Conservation (phyloP, 2,888 invertebrate species). For the Epicampocera succincta region DNA sequence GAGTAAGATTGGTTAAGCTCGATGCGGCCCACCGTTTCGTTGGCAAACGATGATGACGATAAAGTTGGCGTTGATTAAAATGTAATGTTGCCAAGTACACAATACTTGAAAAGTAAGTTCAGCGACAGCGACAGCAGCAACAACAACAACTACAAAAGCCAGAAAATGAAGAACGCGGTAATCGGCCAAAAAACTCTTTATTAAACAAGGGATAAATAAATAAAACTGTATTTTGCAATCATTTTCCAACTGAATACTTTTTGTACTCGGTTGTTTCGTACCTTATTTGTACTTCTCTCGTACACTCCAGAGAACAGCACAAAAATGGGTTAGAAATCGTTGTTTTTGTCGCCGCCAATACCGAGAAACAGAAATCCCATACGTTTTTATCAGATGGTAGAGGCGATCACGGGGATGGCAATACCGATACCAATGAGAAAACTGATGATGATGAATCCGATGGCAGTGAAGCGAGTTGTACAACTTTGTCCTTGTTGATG, state of each 20-base stretch:
- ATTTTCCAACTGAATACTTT: slow-evolving; percentile 63
- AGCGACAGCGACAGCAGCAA: background rate
- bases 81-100: slow-evolving; percentile 58
- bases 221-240: slow-evolving; percentile 53
- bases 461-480: slow-evolving; percentile 14
- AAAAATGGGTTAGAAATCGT: slow-evolving; percentile 64
- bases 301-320: slow-evolving; percentile 3
- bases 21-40: slow-evolving; percentile 7
- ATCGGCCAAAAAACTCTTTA: slow-evolving; percentile 47
- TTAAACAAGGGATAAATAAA: slow-evolving; percentile 47
- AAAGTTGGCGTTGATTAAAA: slow-evolving; percentile 39
- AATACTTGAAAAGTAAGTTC: slow-evolving; percentile 29
- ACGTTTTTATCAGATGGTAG: background rate
- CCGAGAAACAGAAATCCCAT: slow-evolving; percentile 17
- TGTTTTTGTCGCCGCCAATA: slow-evolving; percentile 42
- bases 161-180: slow-evolving; percentile 7
- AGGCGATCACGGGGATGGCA: slow-evolving; percentile 11
- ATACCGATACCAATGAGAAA: no score
- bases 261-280: background rate
- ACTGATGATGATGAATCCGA: slow-evolving; percentile 5
- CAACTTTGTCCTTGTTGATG: background rate
- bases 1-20: background rate
- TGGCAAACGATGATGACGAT: slow-evolving; percentile 38
- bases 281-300: slow-evolving; percentile 31
- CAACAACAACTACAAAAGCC: slow-evolving; percentile 9